phyloP scores from a whole-genome alignment of 2,797 vertebrate genomes.

The Buphagus erythrorhynchus region DNA sequence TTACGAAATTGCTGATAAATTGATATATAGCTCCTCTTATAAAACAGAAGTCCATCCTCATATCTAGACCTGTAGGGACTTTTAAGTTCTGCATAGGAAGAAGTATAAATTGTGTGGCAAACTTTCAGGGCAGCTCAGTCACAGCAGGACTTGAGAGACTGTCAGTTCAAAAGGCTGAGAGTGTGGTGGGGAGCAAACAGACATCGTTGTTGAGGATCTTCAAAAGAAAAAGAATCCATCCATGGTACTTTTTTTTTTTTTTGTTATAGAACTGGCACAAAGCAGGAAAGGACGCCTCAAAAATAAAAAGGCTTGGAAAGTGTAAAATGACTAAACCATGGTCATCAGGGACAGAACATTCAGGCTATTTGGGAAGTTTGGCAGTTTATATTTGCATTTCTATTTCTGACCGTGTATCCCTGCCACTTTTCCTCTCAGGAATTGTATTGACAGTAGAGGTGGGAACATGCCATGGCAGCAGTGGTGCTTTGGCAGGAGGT shows the following conservation, averaged over 20 bases:
- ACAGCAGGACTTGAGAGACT: background rate
- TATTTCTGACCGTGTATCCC: background rate
- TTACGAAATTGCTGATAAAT: background rate
- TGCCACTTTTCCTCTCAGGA: background rate
- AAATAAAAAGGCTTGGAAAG: background rate
- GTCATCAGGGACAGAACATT: background rate
- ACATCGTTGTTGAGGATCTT: background rate
- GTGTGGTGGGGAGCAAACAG: background rate
- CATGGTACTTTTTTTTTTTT: background rate
- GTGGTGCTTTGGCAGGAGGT: background rate
- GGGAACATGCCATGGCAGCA: rapidly evolving
- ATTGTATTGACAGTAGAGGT: background rate
- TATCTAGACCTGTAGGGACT: background rate
- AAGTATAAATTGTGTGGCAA: background rate
- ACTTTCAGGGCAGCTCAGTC: background rate
- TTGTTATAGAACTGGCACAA: background rate
- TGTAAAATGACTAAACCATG: background rate
- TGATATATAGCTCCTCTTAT: background rate
- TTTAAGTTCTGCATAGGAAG: background rate
- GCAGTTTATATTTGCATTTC: background rate
- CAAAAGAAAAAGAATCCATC: background rate
- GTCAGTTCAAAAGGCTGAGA: background rate
- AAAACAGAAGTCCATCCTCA: background rate
- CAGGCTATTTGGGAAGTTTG: background rate
- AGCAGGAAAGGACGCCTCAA: background rate